These are phyloP conservation scores for Emydocephalus ijimae DNA, from an alignment of 2,113 vertebrate species.

Conservation along the genomic window DNA sequence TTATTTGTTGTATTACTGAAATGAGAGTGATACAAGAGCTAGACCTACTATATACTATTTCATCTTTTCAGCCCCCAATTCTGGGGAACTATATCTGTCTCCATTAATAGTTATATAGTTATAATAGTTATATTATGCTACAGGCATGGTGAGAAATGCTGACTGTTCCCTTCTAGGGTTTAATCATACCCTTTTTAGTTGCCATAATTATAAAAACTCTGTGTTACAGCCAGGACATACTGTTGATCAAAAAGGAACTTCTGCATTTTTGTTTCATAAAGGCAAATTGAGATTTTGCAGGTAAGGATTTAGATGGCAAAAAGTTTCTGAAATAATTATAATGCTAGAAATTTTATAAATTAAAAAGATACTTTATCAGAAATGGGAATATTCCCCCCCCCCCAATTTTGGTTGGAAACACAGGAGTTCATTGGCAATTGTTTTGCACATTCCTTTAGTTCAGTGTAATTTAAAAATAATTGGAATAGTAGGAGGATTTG, in stretches of 20 bases:
- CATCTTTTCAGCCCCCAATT: background rate
- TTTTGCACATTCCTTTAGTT: conserved; percentile 6
- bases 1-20: background rate
- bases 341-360: background rate
- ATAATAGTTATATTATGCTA: background rate
- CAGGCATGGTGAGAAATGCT: background rate
- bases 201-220: background rate
- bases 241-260: background rate
- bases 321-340: conserved; percentile 27
- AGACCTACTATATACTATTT: background rate
- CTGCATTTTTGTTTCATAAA: background rate
- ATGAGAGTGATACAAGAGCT: background rate
- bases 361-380: conserved; percentile 15
- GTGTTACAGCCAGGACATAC: background rate
- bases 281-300: conserved; percentile 34
- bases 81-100: background rate
- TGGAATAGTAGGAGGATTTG: conserved; percentile 8
- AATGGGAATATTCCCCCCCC: background rate
- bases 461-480: background rate
- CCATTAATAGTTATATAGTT: background rate
- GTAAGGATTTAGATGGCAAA: conserved; percentile 21
- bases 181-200: background rate
- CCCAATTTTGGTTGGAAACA: conserved; percentile 24
- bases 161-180: background rate
- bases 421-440: conserved; percentile 15